Evolutionary conservation across 2,113 vertebrate genomes (phyloP).

Genomic region (Todiramphus chloris): DNA sequence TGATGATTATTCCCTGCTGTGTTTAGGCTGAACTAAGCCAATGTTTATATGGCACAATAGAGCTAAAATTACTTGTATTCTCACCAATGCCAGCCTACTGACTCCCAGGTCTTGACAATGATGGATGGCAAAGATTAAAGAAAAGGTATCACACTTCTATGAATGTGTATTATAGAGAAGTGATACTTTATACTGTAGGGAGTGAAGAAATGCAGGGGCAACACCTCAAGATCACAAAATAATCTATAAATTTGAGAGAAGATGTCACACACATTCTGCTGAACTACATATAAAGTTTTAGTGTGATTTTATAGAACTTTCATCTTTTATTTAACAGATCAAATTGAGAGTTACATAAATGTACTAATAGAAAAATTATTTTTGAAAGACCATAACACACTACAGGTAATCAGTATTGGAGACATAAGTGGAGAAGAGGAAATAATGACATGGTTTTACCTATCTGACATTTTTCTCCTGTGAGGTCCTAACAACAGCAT

Average conservation of each 20-base stretch:
- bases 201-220: background rate
- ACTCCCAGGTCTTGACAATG: background rate
- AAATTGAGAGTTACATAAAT: background rate
- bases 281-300: background rate
- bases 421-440: background rate
- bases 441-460: background rate
- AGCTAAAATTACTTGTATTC: slow-evolving; percentile 24
- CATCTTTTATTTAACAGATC: background rate
- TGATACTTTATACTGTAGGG: background rate
- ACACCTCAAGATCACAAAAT: background rate
- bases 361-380: background rate
- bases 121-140: slow-evolving; percentile 35
- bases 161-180: background rate
- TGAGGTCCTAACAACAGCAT: background rate
- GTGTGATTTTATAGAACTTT: background rate
- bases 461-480: background rate
- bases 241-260: background rate
- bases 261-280: background rate
- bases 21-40: slow-evolving; percentile 21
- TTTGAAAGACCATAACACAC: background rate
- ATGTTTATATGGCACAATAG: slow-evolving; percentile 11
- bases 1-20: background rate
- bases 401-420: background rate
- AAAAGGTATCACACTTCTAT: background rate
- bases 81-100: background rate